Conservation (phyloP, 2,797 vertebrate genomes). For the Lutjanus argentimaculatus region DNA sequence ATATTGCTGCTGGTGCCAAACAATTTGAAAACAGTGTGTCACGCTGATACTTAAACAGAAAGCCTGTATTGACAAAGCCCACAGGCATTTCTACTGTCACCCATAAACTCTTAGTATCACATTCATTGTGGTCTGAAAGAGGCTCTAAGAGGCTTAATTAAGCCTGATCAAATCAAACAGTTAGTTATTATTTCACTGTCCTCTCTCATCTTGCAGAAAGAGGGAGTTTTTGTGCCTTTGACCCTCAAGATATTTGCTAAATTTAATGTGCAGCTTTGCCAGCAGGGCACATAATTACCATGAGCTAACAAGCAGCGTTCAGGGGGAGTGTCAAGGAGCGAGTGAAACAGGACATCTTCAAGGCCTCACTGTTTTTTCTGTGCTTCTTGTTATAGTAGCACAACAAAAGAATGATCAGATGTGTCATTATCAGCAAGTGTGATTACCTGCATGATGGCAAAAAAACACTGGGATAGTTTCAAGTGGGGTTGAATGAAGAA, state of each 20-base stretch:
- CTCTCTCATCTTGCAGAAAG: background rate
- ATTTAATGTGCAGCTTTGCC: conserved; percentile 32
- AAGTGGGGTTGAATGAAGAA: too few relatives aligned
- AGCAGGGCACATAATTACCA: conserved; percentile 45
- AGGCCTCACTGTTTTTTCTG: background rate
- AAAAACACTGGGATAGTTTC: too few relatives aligned
- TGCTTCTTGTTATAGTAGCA: background rate
- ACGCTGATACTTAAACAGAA: conserved; percentile 13
- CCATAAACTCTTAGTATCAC: background rate
- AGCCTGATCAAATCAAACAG: background rate
- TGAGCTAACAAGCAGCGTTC: conserved; percentile 49
- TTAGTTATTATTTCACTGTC: background rate
- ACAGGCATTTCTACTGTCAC: background rate
- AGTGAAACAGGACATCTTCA: conserved; percentile 15
- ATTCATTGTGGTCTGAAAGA: background rate
- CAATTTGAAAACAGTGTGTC: background rate
- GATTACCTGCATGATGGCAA: too few relatives aligned
- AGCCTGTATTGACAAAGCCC: background rate
- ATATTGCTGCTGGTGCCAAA: conserved; percentile 1
- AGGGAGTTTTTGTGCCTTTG: conserved; percentile 3
- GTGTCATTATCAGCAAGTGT: conserved; percentile 13
- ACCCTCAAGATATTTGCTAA: conserved; percentile 34
- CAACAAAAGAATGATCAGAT: conserved; percentile 10
- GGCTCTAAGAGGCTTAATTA: conserved; percentile 1
- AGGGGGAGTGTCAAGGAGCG: conserved; percentile 19